A percentile compares a stretch with the other conserved stretches of the same genome.
phyloP scores from a whole-genome alignment of 1,140 invertebrate genomes.

The Macrobrachium nipponense region DNA sequence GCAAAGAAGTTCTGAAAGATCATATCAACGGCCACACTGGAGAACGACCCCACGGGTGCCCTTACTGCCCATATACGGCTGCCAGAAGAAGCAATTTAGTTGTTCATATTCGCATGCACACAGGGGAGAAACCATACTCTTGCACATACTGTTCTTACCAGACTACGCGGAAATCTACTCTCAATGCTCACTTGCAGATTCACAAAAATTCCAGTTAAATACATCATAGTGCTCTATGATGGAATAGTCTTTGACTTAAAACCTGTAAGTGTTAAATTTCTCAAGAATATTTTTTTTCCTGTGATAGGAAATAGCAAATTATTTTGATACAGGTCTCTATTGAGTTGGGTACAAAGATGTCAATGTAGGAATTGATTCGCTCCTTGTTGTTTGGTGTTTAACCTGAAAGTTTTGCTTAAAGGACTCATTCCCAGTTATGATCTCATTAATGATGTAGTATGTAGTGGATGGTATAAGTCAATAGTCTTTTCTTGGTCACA shows the following conservation, averaged over 20 bases:
- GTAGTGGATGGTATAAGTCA: no score
- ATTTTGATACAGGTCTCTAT: no score
- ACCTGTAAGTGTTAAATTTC: no score
- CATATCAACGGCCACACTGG: constrained; percentile 39
- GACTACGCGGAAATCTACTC: constrained; percentile 32
- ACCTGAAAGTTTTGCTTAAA: no score
- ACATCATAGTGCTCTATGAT: background rate
- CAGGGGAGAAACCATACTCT: constrained; percentile 36
- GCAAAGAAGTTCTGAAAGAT: constrained; percentile 16
- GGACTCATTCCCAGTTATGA: no score
- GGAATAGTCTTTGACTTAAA: background rate
- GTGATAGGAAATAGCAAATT: no score
- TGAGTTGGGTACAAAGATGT: background rate
- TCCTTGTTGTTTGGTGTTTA: no score
- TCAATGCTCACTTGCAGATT: constrained; percentile 17
- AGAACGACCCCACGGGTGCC: constrained; percentile 38
- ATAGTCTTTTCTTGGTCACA: no score
- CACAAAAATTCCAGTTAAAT: background rate
- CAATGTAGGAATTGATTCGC: no score
- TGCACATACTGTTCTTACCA: constrained; percentile 36
- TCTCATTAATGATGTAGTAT: no score
- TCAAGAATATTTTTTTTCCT: no score
- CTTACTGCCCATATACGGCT: constrained; percentile 33
- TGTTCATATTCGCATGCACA: constrained; percentile 43
- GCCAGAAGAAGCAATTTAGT: constrained; percentile 24